Base-by-base conservation (phyloP, 2,888 invertebrate genomes). In the Boloria euphrosyne region DNA sequence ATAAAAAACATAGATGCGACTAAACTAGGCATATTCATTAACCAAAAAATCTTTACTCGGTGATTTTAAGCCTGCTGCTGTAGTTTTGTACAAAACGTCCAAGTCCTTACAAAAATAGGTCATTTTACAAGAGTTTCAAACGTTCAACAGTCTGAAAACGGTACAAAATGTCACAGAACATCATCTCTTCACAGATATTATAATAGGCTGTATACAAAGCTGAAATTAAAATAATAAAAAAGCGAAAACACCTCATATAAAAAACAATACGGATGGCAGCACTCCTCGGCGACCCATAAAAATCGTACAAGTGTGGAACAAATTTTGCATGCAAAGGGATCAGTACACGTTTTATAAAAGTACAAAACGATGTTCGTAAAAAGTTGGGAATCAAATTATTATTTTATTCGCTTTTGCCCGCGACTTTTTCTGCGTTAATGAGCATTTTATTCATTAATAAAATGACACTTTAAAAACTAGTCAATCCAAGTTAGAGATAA, bases 141-240 rank as follows among this genome's bases (percentile, higher is more conserved):
- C n/a, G 44, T 55, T 44, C 44, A 44, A 44, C 44, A 44, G 31
- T 44, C 22, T 44, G 18, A 55, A 55, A 55, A 55, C 55, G 38
- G 38, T 44, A 10, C 10, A 38, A 38, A 38, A 38, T 2, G 31
- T 38, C 31, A 70, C 63, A 70, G 62, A 66, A 60, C 51, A 62
- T 55, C 54, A 54, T 61, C 66, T 66, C 65, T 64, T 53, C 67
- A 62, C 67, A 62, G 62, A 69, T 62, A 67, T 68, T 66, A 73
- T 71, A 71, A 74, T 73, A 71, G 73, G 68, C 71, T 61, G 57
- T 71, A 66, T 60, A 72, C 71, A 73, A 71, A 71, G 69, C 67
- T 67, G 60, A 66, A 68, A 71, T 69, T 69, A 62, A 66, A 68
- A 71, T 69, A 67, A 71, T 71, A 72, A 70, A 74, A 73, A 63